A percentile compares a stretch with the other conserved stretches of the same genome.
Conservation (phyloP, 2,113 vertebrate species). For the Grammomys dolichurus region DNA sequence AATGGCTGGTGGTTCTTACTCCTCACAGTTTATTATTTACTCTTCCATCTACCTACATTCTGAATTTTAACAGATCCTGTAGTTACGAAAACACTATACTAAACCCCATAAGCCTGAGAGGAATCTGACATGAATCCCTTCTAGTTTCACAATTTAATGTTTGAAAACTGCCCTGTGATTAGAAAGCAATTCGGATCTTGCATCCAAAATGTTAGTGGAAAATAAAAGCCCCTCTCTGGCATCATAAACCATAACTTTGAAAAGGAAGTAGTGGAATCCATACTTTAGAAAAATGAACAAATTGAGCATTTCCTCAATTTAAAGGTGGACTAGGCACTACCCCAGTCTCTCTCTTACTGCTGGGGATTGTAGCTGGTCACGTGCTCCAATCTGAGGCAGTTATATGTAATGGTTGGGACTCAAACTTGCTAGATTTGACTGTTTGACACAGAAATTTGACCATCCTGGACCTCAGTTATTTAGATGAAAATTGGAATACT, state of each 20-base stretch:
- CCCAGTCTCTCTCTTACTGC: background rate
- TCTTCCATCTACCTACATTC: background rate
- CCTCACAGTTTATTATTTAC: background rate
- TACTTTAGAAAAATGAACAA: background rate
- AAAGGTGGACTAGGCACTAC: background rate
- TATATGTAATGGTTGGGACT: background rate
- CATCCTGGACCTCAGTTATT: background rate
- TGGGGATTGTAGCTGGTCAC: background rate
- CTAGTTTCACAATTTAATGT: background rate
- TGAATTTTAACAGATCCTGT: background rate
- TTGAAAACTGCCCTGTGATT: background rate
- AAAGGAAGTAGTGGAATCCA: background rate
- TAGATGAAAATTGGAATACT: background rate
- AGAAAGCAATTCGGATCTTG: background rate
- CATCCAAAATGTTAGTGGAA: background rate
- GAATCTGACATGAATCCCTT: background rate
- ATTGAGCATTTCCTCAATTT: background rate
- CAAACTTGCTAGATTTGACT: background rate
- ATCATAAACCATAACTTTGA: background rate
- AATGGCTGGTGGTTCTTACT: background rate
- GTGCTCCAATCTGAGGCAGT: background rate
- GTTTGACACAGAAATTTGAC: background rate
- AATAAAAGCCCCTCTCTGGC: background rate
- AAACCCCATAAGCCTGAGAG: background rate
- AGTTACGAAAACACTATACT: background rate